A percentile compares a stretch with the other conserved stretches of the same genome.
Evolutionary conservation across 2,797 vertebrate species (phyloP).

Genomic region (Bovichtus diacanthus): DNA sequence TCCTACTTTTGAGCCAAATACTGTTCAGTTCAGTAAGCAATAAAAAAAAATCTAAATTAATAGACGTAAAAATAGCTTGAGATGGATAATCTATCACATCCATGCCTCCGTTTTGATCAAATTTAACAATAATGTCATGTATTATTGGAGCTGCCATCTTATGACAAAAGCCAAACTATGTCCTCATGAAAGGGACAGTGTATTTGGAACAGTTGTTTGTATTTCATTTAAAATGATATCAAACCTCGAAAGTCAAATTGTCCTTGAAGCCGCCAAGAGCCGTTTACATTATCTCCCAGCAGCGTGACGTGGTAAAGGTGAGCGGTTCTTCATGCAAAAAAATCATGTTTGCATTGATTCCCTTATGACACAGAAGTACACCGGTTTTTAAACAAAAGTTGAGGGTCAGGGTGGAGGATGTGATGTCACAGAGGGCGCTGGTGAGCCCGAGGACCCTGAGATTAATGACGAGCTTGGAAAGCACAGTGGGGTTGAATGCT

Average conservation of each 20-base stretch:
- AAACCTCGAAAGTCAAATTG: background rate
- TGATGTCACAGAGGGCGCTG: too few relatives aligned
- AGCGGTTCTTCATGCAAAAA: background rate
- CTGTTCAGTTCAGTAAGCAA: background rate
- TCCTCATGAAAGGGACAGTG: background rate
- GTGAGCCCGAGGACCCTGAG: too few relatives aligned
- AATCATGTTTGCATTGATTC: background rate
- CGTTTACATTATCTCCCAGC: background rate
- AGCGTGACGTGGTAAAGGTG: background rate
- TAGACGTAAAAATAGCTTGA: background rate
- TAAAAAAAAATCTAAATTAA: background rate
- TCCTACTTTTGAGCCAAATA: conserved; percentile 11
- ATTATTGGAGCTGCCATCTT: too few relatives aligned
- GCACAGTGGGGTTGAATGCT: too few relatives aligned
- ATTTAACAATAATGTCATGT: background rate
- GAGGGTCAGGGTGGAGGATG: too few relatives aligned
- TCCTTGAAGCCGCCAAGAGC: too few relatives aligned
- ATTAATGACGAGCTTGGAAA: too few relatives aligned
- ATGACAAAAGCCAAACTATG: background rate
- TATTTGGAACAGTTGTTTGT: background rate
- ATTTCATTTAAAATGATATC: background rate
- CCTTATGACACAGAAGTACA: background rate
- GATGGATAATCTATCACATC: background rate
- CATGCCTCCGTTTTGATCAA: background rate
- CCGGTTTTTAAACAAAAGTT: background rate